Evolutionary conservation across 2,888 invertebrate species (phyloP).

Genomic region (Drosophila merina): DNA sequence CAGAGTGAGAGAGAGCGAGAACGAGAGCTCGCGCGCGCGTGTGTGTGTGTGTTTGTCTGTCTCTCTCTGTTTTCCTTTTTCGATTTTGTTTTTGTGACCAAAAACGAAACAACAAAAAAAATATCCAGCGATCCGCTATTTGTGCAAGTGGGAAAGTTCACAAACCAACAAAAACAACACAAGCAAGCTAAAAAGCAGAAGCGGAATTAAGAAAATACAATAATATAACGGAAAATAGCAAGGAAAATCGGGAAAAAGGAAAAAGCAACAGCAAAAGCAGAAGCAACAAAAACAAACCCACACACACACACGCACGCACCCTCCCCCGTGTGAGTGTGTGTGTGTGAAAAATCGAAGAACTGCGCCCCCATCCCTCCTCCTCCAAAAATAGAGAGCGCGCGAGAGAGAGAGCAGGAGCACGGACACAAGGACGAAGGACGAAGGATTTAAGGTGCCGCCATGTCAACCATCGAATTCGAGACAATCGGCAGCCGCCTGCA

Average conservation of each 20-base stretch:
- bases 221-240: not conserved
- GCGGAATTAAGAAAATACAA: not conserved
- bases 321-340: constrained; percentile 29
- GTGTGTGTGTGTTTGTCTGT: constrained; percentile 43
- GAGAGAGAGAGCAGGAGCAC: not conserved
- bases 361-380: constrained; percentile 10
- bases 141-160: constrained; percentile 48
- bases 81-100: constrained; percentile 33
- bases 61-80: constrained; percentile 48
- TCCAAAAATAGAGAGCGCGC: constrained; percentile 5
- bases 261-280: not conserved
- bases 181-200: constrained; percentile 5
- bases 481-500: constrained; percentile 88
- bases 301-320: constrained; percentile 30
- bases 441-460: constrained; percentile 17
- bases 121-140: constrained; percentile 40
- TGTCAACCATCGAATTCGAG: constrained; percentile 84
- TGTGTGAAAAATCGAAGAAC: constrained; percentile 63
- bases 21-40: constrained; percentile 30
- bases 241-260: not conserved
- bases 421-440: not conserved
- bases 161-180: constrained; percentile 9
- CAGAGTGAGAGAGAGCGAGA: constrained; percentile 44
- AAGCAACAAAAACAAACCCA: constrained; percentile 11
- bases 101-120: constrained; percentile 17